Evolutionary conservation across 1,140 invertebrate genomes (phyloP), one percentile per base, ranked within the genome.

Genomic region (Halictus rubicundus): DNA sequence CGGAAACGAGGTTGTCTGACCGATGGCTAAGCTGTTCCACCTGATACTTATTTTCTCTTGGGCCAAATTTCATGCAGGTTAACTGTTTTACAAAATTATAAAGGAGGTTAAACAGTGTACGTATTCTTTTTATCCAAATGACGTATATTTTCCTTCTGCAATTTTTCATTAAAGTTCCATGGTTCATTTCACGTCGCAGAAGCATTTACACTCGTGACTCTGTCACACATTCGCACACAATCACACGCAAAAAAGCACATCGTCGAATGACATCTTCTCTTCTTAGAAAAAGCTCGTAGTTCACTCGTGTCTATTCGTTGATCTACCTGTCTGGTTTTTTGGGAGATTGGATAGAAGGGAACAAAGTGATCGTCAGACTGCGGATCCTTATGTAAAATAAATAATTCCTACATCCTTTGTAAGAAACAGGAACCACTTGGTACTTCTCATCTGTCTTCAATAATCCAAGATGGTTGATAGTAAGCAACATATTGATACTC

Each of bases 271-370:
- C 21, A 25, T 59, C 42, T 52, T 63, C 27, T 21, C 59, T 68
- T 23, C 1, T 19, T 59, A 37, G 12, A 80, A 68, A 65, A 83
- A 23, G 54, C 80, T 52, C 42, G 42, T 14, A 46, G 39, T 60
- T 73, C 81, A 61, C 46, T 81, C 68, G 61, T 61, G 68, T 61
- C 23, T 81, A 61, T 78, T 85, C 79, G 79, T 84, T 71, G 82
- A 81, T 74, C 68, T 75, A 64, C 42, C 60, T 78, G 68, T 71
- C n/a, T 52, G 63, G 57, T 46, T 52, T 80, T 25, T n/a, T n/a
- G 23, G 54, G 57, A 27, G 16, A 73, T 66, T 49, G 25, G 68
- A 59, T 59, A 16, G 25, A n/a, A 8, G 52, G 69, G 54, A 68
- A 66, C 2, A 68, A 74, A 81, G 32, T 32, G 32, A 32, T 32